Evolutionary conservation across 1,140 invertebrate genomes (phyloP).

Genomic region (Drosophila sp.): DNA sequence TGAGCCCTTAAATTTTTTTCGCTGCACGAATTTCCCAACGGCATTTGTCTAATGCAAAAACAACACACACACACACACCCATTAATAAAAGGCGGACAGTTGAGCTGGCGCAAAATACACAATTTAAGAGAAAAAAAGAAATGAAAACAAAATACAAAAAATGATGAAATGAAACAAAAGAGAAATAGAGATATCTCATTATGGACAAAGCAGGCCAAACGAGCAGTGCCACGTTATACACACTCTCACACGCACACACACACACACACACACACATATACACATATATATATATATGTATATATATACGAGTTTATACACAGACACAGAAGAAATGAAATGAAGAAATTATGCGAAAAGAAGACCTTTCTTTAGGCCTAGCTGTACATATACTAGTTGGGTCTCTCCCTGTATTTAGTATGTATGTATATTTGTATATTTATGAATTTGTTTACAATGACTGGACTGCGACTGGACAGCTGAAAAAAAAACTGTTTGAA

Average conservation of each 20-base stretch:
- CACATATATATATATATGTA: not conserved
- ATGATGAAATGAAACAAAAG: slow-evolving; percentile 80
- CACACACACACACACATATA: slow-evolving; percentile 3
- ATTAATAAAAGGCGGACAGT: slow-evolving; percentile 26
- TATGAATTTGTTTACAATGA: slow-evolving; percentile 77
- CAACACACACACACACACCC: slow-evolving; percentile 49
- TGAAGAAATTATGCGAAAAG: slow-evolving; percentile 78
- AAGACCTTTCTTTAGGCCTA: slow-evolving; percentile 37
- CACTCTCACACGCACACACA: not conserved
- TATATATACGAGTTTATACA: slow-evolving; percentile 7
- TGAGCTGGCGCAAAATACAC: slow-evolving; percentile 15
- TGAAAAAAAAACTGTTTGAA: slow-evolving; percentile 30
- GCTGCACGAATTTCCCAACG: slow-evolving; percentile 74
- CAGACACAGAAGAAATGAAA: slow-evolving; percentile 60
- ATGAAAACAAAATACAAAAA: too few species aligned
- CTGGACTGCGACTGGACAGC: slow-evolving; percentile 47
- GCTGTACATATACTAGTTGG: not conserved
- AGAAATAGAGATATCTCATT: slow-evolving; percentile 82
- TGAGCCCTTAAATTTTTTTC: slow-evolving; percentile 68
- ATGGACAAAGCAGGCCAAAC: slow-evolving; percentile 76
- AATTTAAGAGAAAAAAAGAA: slow-evolving; percentile 30
- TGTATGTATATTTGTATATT: slow-evolving; percentile 30
- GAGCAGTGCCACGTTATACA: slow-evolving; percentile 22
- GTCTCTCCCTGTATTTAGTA: slow-evolving; percentile 7
- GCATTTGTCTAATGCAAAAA: slow-evolving; percentile 75